A percentile compares a stretch with the other conserved stretches of the same genome.
phyloP scores from a whole-genome alignment of 2,888 invertebrate species.

The Electrophaes corylata region DNA sequence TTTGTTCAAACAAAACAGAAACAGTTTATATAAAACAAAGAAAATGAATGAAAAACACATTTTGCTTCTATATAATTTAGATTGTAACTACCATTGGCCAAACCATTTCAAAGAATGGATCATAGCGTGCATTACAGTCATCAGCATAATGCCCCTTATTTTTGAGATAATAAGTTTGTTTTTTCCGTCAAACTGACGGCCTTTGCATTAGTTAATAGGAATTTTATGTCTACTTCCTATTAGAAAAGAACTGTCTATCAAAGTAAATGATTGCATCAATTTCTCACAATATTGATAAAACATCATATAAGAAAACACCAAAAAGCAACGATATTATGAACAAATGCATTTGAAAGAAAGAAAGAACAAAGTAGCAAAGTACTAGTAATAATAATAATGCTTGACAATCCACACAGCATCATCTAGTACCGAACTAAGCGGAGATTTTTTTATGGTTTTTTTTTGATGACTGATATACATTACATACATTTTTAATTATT shows the following conservation, averaged over 20 bases:
- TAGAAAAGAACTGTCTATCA: constrained; percentile 8
- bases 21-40: too few species aligned
- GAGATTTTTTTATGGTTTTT: too few species aligned
- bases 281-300: not conserved
- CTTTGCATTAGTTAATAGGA: constrained; percentile 36
- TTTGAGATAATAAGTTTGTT: constrained; percentile 46
- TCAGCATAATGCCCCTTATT: constrained; percentile 47
- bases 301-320: too few species aligned
- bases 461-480: too few species aligned
- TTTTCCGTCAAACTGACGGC: constrained; percentile 36
- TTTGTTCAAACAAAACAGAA: too few species aligned
- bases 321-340: too few species aligned
- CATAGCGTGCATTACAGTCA: constrained; percentile 43
- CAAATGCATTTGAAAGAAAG: too few species aligned
- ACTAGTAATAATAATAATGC: too few species aligned
- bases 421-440: too few species aligned
- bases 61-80: not conserved
- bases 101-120: constrained; percentile 30
- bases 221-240: constrained; percentile 25
- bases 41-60: constrained; percentile 1
- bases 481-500: too few species aligned
- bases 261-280: constrained; percentile 16
- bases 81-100: not conserved
- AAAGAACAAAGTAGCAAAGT: too few species aligned
- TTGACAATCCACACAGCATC: too few species aligned